phyloP scores from a whole-genome alignment of 2,113 vertebrate species.

The Melanotaenia duboulayi region DNA sequence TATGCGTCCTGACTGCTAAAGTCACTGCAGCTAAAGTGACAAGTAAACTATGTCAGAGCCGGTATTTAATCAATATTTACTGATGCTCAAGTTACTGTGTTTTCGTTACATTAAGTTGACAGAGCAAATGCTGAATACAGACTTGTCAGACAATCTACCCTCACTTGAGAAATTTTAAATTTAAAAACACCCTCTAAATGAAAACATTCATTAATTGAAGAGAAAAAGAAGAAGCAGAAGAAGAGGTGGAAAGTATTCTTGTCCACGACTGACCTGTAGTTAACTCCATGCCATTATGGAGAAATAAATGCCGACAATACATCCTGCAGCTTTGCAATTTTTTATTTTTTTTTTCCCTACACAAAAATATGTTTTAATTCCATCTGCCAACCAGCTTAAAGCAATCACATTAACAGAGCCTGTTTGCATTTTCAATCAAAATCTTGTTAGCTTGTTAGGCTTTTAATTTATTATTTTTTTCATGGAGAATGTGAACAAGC shows the following conservation, averaged over 20 bases:
- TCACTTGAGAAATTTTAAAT: too few species aligned
- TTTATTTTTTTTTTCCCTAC: too few species aligned
- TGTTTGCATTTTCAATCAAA: too few species aligned
- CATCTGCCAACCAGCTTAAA: too few species aligned
- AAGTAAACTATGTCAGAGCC: conserved; percentile 7
- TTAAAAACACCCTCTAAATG: not conserved
- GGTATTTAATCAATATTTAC: conserved; percentile 23
- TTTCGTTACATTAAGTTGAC: conserved; percentile 25
- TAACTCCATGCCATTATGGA: too few species aligned
- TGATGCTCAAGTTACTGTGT: not conserved
- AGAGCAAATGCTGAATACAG: conserved; percentile 14
- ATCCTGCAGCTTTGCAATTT: too few species aligned
- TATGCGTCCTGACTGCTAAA: conserved; percentile 18
- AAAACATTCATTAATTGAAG: not conserved
- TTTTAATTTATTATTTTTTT: not conserved
- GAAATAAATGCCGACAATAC: too few species aligned
- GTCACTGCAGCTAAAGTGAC: conserved; percentile 10
- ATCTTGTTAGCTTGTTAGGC: conserved; percentile 22
- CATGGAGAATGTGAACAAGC: conserved; percentile 2
- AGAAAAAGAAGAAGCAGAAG: too few species aligned
- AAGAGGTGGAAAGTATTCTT: too few species aligned
- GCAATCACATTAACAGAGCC: too few species aligned
- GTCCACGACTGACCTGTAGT: too few species aligned
- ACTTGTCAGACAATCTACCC: not conserved
- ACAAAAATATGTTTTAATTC: too few species aligned